Conservation (phyloP, 2,888 invertebrate genomes). For the Panopea generosa region DNA sequence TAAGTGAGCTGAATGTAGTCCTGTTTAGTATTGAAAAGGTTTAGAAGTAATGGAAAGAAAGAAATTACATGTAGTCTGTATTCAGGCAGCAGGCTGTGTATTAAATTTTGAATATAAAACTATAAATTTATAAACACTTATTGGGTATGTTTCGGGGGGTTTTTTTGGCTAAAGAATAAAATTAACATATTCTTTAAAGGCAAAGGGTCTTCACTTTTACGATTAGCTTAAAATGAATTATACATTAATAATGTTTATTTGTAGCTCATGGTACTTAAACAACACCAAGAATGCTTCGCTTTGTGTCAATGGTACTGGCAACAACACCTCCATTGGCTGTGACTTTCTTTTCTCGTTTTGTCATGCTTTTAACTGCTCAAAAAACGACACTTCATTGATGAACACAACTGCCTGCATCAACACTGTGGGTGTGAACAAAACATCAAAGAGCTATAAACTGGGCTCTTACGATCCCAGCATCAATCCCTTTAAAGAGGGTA, state of each 20-base stretch:
- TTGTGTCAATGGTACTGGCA: constrained; percentile 5
- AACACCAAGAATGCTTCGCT: constrained; percentile 1
- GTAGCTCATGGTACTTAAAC: constrained; percentile 11
- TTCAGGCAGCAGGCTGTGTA: too few relatives aligned
- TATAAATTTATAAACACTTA: too few relatives aligned
- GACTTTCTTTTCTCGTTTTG: constrained; percentile 35
- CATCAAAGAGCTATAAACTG: constrained; percentile 15
- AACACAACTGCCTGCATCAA: constrained; percentile 33
- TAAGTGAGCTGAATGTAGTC: too few relatives aligned
- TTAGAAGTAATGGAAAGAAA: too few relatives aligned
- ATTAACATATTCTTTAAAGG: too few relatives aligned
- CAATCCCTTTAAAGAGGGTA: constrained; percentile 26
- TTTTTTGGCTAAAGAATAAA: too few relatives aligned
- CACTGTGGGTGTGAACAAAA: background rate
- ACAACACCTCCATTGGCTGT: constrained; percentile 4
- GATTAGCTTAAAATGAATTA: background rate
- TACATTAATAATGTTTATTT: background rate
- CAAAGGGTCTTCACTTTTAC: background rate
- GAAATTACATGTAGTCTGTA: too few relatives aligned
- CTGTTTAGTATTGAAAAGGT: too few relatives aligned
- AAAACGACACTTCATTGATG: constrained; percentile 27
- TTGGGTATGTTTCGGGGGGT: too few relatives aligned
- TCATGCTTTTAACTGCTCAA: constrained; percentile 34
- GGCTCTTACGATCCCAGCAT: constrained; percentile 20
- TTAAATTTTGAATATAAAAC: too few relatives aligned